Percentiles rank a stretch among this genome's conserved stretches.
These are phyloP conservation scores for Grantiella picta DNA, from an alignment of 2,113 vertebrate genomes.

Conservation along the genomic window DNA sequence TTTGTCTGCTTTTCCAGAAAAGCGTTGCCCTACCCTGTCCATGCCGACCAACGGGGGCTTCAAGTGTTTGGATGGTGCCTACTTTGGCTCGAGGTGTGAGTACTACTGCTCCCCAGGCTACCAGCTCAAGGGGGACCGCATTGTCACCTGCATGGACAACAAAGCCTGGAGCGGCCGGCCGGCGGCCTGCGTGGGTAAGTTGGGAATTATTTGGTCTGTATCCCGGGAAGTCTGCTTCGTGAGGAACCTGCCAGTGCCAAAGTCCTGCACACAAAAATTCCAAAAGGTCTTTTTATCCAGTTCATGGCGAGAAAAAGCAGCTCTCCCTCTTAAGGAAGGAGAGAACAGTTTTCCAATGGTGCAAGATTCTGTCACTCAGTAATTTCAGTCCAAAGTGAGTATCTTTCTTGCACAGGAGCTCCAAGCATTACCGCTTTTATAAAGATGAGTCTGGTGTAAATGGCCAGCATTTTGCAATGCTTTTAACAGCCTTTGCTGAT, in stretches of 20 bases:
- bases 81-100: conserved; percentile 93
- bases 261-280: not conserved
- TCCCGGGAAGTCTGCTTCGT: not conserved
- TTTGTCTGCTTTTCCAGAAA: conserved; percentile 75
- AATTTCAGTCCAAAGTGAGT: not conserved
- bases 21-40: conserved; percentile 84
- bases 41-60: conserved; percentile 90
- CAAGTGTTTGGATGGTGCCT: conserved; percentile 92
- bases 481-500: not conserved
- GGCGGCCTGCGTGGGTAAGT: conserved; percentile 88
- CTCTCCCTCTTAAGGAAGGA: not conserved
- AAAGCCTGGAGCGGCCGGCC: conserved; percentile 84
- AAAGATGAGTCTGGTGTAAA: not conserved
- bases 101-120: conserved; percentile 93
- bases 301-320: not conserved
- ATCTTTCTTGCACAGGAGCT: not conserved
- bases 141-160: conserved; percentile 84
- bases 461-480: not conserved
- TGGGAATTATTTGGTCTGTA: not conserved
- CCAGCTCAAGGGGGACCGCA: conserved; percentile 84
- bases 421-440: not conserved
- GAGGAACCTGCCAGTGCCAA: not conserved
- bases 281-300: not conserved
- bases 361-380: not conserved
- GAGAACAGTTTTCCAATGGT: not conserved